phyloP scores from a whole-genome alignment of 2,113 vertebrate species.

The Semnornis frantzii region DNA sequence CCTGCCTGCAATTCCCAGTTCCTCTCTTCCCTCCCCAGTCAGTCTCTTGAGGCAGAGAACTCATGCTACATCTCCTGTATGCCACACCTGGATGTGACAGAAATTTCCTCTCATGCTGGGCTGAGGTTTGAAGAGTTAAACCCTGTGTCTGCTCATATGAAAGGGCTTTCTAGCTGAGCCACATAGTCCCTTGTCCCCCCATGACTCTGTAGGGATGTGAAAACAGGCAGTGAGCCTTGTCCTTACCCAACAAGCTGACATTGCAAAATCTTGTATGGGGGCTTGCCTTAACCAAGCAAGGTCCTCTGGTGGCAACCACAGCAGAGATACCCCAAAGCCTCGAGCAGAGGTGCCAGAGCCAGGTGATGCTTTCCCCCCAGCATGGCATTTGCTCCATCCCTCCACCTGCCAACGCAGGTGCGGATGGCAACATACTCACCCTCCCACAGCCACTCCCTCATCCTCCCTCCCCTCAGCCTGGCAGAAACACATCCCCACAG shows the following conservation, averaged over 20 bases:
- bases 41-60: neutral
- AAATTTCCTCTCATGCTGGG: neutral
- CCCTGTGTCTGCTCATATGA: neutral
- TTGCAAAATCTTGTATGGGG: neutral
- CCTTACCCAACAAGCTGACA: neutral
- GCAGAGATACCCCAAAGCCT: neutral
- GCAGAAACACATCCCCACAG: neutral
- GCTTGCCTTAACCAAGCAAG: neutral
- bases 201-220: neutral
- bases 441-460: neutral
- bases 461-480: neutral
- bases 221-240: neutral
- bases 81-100: neutral
- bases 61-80: neutral
- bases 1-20: neutral
- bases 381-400: neutral
- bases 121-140: neutral
- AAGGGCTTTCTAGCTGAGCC: neutral
- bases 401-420: neutral
- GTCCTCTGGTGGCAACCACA: neutral
- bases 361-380: neutral
- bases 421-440: neutral
- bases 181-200: neutral
- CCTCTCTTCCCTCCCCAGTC: neutral
- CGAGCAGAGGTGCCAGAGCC: neutral